These are phyloP conservation scores for Megalops atlanticus DNA, from an alignment of 2,113 vertebrate genomes.

Conservation along the genomic window DNA sequence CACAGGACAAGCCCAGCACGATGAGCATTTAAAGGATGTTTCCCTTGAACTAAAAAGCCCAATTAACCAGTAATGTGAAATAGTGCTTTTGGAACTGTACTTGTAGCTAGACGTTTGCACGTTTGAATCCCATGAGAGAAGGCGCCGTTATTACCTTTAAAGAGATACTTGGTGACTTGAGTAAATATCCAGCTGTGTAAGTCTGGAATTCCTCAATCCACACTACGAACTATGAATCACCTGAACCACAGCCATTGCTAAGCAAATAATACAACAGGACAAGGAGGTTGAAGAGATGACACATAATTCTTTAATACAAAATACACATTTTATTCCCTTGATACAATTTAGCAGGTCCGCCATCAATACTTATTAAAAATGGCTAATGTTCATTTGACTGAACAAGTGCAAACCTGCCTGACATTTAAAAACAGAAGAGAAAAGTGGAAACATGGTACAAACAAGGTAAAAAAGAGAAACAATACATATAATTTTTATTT, in stretches of 20 bases:
- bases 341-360: slow-evolving; percentile 19
- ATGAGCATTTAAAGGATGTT: neutral
- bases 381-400: neutral
- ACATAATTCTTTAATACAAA: slow-evolving; percentile 26
- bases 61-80: too few relatives aligned
- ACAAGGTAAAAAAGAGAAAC: slow-evolving; percentile 52
- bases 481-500: slow-evolving; percentile 54
- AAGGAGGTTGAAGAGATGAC: too few relatives aligned
- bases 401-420: slow-evolving; percentile 6
- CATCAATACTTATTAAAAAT: neutral
- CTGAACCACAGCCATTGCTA: too few relatives aligned
- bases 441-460: slow-evolving; percentile 49
- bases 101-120: too few relatives aligned
- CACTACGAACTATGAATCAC: too few relatives aligned
- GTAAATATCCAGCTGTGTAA: too few relatives aligned
- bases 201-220: too few relatives aligned
- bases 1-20: too few relatives aligned
- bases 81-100: too few relatives aligned
- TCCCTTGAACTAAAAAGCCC: neutral
- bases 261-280: neutral
- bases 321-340: slow-evolving; percentile 19
- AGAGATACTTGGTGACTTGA: neutral
- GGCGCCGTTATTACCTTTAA: too few relatives aligned
- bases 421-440: neutral
- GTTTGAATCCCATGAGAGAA: too few relatives aligned